These are phyloP conservation scores for Acrocyrtus sp. DNA, from an alignment of 2,888 invertebrate genomes.

Conservation along the genomic window DNA sequence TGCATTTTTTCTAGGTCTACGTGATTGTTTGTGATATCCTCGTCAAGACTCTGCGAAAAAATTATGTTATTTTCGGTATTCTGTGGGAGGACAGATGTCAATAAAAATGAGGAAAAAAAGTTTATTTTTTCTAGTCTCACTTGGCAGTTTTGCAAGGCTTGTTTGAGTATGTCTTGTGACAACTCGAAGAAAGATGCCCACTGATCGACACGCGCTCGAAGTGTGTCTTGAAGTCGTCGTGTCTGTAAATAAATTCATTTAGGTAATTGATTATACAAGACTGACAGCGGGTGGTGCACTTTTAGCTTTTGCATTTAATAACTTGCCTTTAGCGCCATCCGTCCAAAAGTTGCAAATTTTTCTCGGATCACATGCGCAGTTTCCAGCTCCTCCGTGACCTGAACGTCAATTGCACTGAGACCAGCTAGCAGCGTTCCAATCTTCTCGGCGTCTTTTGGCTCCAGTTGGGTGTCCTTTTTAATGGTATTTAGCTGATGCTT, in stretches of 20 bases:
- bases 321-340: conserved; percentile 60
- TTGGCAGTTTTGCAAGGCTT: conserved; percentile 79
- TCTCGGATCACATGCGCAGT: conserved; percentile 79
- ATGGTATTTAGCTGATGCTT: conserved; percentile 61
- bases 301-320: too few species aligned
- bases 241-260: too few species aligned
- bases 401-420: conserved; percentile 77
- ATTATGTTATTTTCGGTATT: too few species aligned
- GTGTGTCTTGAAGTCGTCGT: conserved; percentile 60
- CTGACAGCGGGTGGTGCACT: too few species aligned
- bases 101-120: background rate
- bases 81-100: background rate
- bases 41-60: conserved; percentile 56
- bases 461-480: conserved; percentile 51
- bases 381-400: conserved; percentile 82
- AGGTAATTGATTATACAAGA: too few species aligned
- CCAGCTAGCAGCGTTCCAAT: conserved; percentile 77
- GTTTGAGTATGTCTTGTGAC: conserved; percentile 75
- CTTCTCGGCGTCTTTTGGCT: conserved; percentile 78
- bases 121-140: conserved; percentile 62
- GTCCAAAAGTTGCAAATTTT: conserved; percentile 69
- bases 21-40: conserved; percentile 59
- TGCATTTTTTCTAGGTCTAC: conserved; percentile 61
- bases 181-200: conserved; percentile 63
- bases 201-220: conserved; percentile 61